These are phyloP conservation scores for Diadema setosum DNA, from an alignment of 35 echinoderm and acorn worm genomes.

Conservation along the genomic window DNA sequence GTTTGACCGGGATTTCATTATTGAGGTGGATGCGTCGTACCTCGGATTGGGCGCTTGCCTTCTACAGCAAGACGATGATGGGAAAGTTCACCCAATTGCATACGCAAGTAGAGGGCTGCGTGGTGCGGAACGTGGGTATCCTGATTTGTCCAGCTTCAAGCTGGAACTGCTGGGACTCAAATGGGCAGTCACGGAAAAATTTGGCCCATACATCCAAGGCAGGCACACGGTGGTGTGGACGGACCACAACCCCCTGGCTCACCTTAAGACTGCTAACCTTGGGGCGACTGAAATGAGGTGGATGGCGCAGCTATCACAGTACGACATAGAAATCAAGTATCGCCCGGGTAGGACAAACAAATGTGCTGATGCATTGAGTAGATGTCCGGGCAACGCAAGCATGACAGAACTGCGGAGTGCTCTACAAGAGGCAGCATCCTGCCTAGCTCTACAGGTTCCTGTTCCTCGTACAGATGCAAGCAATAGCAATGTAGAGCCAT, in stretches of 20 bases:
- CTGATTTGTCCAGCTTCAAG: slow-evolving; percentile 38
- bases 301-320: slow-evolving; percentile 47
- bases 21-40: background rate
- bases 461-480: background rate
- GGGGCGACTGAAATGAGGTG: slow-evolving; percentile 57
- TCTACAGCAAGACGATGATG: background rate
- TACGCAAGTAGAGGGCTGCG: slow-evolving; percentile 37
- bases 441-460: background rate
- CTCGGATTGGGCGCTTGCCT: slow-evolving; percentile 6
- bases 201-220: slow-evolving; percentile 7
- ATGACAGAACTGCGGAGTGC: background rate
- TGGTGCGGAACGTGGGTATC: slow-evolving; percentile 17
- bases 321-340: slow-evolving; percentile 27
- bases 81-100: background rate
- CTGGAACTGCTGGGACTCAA: slow-evolving; percentile 6
- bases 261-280: slow-evolving; percentile 28
- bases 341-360: slow-evolving; percentile 22
- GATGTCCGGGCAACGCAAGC: background rate
- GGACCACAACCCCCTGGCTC: slow-evolving; percentile 35
- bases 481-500: background rate
- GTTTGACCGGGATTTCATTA: slow-evolving; percentile 3
- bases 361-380: slow-evolving; percentile 57
- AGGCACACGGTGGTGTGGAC: background rate
- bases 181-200: slow-evolving; percentile 24
- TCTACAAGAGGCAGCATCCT: background rate